phyloP scores from a whole-genome alignment of 2,797 vertebrate species.

The Coilia nasus region DNA sequence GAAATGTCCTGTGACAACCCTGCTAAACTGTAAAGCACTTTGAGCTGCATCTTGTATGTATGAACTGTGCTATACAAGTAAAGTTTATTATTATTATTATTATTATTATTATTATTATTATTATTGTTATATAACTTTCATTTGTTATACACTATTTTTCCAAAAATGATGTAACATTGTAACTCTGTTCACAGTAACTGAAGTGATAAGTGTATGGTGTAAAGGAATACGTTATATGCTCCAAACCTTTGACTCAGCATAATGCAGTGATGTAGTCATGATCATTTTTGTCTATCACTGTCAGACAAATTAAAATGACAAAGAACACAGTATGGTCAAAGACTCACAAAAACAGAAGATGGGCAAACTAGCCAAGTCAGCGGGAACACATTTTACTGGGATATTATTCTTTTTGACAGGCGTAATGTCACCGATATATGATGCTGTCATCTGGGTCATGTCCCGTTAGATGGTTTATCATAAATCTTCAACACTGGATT shows the following conservation, averaged over 20 bases:
- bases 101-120: too few species aligned
- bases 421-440: slow-evolving; percentile 11
- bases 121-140: too few species aligned
- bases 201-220: too few species aligned
- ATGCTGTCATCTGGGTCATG: neutral
- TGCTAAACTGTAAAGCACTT: too few species aligned
- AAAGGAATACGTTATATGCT: too few species aligned
- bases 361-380: neutral
- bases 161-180: too few species aligned
- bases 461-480: neutral
- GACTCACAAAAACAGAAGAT: neutral
- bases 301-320: neutral
- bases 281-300: neutral
- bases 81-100: too few species aligned
- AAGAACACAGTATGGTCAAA: neutral
- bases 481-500: neutral
- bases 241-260: neutral
- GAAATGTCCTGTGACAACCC: too few species aligned
- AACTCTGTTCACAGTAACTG: too few species aligned
- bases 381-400: neutral
- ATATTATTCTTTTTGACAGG: slow-evolving; percentile 8
- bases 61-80: too few species aligned
- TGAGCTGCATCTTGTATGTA: too few species aligned
- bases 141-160: too few species aligned
- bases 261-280: neutral